Base-by-base conservation (phyloP, 2,113 vertebrate genomes). In the Callipepla californica region DNA sequence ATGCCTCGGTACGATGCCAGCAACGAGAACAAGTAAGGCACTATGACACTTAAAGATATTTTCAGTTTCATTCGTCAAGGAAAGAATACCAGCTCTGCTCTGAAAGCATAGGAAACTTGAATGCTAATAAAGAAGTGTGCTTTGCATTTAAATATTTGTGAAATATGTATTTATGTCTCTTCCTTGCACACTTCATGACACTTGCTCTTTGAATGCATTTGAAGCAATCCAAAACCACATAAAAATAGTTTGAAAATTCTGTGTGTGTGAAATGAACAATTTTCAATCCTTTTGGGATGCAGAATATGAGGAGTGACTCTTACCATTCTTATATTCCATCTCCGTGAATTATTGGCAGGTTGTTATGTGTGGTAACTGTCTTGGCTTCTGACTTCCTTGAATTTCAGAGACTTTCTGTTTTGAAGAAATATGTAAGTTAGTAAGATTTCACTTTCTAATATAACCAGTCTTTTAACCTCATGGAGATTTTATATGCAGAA, bases 11-110 rank as follows among this genome's bases (percentile, higher is more conserved):
- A 99, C 4, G 99, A 99, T 68, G 99, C 99, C 93, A 99, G 98
- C 98, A 99, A 99, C 5, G 99, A 99, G 95, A 99, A 99, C 98
- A 99, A 99, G 99, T 99, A 99, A 99, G 99, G 53, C 83, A 26
- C 74, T 94, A 25, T 76, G 65, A 76, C 67, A 58, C 76, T 69
- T 9, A 51, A 40, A 40, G 70, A 55, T 38, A 62, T 72, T 87
- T 94, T 82, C n/a, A 42, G 7, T 82, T 9, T 34, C 67, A 44
- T 76, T 73, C 8, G 1, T 57, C 42, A 77, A 26, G 11, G 38
- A 83, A 67, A 93, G 79, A 66, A 45, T 82, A 85, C 18, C 13
- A 58, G 5, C 94, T 95, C 18, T 69, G 48, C 40, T 68, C 2
- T 19, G 11, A 74, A 81, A 62, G 30, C 59, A 32, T 58, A 45